Evolutionary conservation across 2,888 invertebrate genomes (phyloP).

Genomic region (Tholera decimalis): DNA sequence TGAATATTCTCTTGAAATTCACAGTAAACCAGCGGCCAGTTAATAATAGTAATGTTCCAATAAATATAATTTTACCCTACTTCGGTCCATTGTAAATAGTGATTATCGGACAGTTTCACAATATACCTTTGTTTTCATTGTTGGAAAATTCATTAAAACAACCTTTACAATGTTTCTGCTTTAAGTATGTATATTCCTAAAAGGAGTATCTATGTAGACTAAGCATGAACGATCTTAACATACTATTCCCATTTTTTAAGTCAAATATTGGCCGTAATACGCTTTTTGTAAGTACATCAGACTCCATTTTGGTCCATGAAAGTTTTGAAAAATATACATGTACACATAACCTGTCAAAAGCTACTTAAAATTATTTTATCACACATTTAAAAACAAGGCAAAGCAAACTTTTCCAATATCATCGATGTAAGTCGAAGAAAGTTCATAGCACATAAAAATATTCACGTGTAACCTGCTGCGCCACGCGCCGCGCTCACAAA

Average conservation of each 20-base stretch:
- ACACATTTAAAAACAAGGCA: conserved; percentile 48
- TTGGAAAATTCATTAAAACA: conserved; percentile 12
- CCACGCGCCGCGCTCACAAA: conserved; percentile 60
- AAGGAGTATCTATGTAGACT: background rate
- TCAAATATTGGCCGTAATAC: conserved; percentile 28
- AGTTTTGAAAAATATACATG: conserved; percentile 16
- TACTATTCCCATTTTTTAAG: conserved; percentile 26
- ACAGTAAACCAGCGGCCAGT: background rate
- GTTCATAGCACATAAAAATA: conserved; percentile 61
- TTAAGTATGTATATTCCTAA: conserved; percentile 18
- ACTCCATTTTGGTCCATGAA: conserved; percentile 18
- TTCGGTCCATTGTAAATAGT: background rate
- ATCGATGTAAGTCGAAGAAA: conserved; percentile 56
- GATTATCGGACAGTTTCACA: conserved; percentile 12
- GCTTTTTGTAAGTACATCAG: conserved; percentile 8
- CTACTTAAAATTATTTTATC: conserved; percentile 36
- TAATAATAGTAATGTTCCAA: conserved; percentile 10
- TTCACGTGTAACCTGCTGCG: conserved; percentile 51
- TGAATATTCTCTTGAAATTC: conserved; percentile 6
- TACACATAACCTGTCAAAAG: conserved; percentile 18
- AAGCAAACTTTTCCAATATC: conserved; percentile 59
- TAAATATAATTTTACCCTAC: background rate
- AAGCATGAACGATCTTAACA: background rate
- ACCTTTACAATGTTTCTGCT: conserved; percentile 17
- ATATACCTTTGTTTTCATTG: conserved; percentile 19